Evolutionary conservation across 1,140 invertebrate species (phyloP), one percentile per base, ranked within the genome.

Genomic region (Drusus annulatus): DNA sequence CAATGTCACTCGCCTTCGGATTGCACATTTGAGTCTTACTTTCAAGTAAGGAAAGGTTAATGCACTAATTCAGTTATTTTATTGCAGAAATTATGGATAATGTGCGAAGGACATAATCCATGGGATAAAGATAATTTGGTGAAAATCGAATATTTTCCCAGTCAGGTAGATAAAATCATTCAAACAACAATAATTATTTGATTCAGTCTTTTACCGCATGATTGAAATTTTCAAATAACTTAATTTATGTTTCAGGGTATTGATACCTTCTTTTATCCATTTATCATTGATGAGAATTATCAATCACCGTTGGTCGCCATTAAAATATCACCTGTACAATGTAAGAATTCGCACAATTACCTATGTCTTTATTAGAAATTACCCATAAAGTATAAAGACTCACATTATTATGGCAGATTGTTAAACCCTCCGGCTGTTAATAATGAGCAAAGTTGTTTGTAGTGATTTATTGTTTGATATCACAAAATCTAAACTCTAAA

Each of bases 71-170:
- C n/a, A n/a, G n/a, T n/a, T n/a, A n/a, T n/a, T n/a, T n/a, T n/a
- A 3, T 76, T 88, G 56, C 86, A 87, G 82, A 89, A 86, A 79
- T 86, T 93, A 17, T 92, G 90, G 88, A 84, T 92, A 25, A 86
- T 87, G 8, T 93, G 92, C 81, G 87, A 91, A 84, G 92, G 92
- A 62, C 90, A 91, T 87, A 90, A 89, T 81, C 86, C 89, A 17
- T 89, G 90, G 19, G 92, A 93, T 84, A 85, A 87, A 78, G 92
- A 93, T 80, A 91, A 92, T 82, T 92, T 81, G 90, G 91, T 7
- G 84, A 84, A 84, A 10, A 84, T 93, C 21, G 78, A 84, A 0
- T 92, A 91, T 84, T 85, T 85, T 78, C 91, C 91, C 15, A 25
- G 51, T 21, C 84, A 85, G 83, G 87, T 86, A 50, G 7, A 25